phyloP scores from a whole-genome alignment of 2,797 vertebrate genomes.

The Diceros bicornis region DNA sequence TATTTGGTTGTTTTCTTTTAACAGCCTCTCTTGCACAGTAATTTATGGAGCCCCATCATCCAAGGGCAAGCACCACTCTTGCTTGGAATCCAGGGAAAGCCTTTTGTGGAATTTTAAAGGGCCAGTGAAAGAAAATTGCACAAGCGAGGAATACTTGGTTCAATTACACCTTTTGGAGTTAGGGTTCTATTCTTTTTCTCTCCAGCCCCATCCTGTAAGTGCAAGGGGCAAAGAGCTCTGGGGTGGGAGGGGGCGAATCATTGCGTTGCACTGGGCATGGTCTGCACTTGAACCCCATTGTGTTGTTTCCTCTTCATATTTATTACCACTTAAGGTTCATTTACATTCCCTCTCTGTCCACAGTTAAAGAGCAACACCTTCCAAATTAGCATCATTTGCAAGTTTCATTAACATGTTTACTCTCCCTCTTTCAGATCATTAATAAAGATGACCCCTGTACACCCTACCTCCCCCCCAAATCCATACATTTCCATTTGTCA shows the following conservation, averaged over 20 bases:
- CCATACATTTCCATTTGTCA: slow-evolving; percentile 85
- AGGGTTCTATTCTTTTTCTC: background rate
- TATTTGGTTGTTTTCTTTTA: slow-evolving; percentile 84
- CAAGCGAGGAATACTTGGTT: background rate
- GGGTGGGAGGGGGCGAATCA: background rate
- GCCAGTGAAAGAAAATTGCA: slow-evolving; percentile 17
- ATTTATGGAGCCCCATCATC: slow-evolving; percentile 73
- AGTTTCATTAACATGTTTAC: slow-evolving; percentile 90
- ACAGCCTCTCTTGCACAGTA: slow-evolving; percentile 67
- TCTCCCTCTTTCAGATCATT: slow-evolving; percentile 88
- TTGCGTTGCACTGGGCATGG: background rate
- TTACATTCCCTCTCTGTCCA: slow-evolving; percentile 88
- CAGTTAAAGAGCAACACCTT: slow-evolving; percentile 86
- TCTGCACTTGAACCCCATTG: slow-evolving; percentile 80
- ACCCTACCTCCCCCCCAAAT: slow-evolving; percentile 74
- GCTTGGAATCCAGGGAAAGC: slow-evolving; percentile 53
- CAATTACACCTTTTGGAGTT: background rate
- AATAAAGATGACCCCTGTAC: slow-evolving; percentile 85
- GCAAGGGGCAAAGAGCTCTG: background rate
- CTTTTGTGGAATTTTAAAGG: slow-evolving; percentile 72
- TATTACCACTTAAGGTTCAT: slow-evolving; percentile 86
- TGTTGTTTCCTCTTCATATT: slow-evolving; percentile 86
- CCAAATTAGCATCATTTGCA: slow-evolving; percentile 89
- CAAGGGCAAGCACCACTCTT: background rate
- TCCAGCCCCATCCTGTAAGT: background rate